Percentiles rank a stretch among this genome's conserved stretches.
phyloP scores from a whole-genome alignment of 2,797 vertebrate species.

The Acipenser transmontanus region DNA sequence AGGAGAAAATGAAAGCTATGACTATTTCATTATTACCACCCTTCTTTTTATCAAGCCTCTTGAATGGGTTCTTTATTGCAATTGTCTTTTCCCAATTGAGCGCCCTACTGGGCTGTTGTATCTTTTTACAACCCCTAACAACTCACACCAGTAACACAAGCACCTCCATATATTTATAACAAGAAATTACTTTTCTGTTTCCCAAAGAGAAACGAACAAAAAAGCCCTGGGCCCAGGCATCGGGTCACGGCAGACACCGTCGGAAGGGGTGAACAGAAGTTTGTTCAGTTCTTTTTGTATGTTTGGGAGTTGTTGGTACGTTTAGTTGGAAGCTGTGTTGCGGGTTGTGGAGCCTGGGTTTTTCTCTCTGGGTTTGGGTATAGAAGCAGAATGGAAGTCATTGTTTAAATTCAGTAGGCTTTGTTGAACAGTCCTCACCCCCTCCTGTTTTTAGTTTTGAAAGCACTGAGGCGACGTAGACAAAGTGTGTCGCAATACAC shows the following conservation, averaged over 20 bases:
- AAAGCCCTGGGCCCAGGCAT: slow-evolving; percentile 44
- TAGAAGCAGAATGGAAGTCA: slow-evolving; percentile 70
- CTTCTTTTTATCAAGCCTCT: slow-evolving; percentile 63
- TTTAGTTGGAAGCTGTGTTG: slow-evolving; percentile 76
- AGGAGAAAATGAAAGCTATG: slow-evolving; percentile 66
- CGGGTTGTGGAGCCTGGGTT: slow-evolving; percentile 66
- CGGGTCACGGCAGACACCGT: slow-evolving; percentile 60
- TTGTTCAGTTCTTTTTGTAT: slow-evolving; percentile 69
- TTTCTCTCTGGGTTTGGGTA: slow-evolving; percentile 69
- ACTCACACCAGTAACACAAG: slow-evolving; percentile 87
- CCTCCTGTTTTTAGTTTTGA: slow-evolving; percentile 79
- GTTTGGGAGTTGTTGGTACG: slow-evolving; percentile 75
- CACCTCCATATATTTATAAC: slow-evolving; percentile 86
- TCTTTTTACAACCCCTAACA: slow-evolving; percentile 88
- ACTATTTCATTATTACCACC: slow-evolving; percentile 76
- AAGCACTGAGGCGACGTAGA: slow-evolving; percentile 71
- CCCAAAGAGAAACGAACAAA: slow-evolving; percentile 46
- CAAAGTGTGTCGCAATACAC: slow-evolving; percentile 83
- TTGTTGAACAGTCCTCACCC: slow-evolving; percentile 73
- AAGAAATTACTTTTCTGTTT: slow-evolving; percentile 81
- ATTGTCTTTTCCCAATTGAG: slow-evolving; percentile 94
- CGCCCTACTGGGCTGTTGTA: slow-evolving; percentile 89
- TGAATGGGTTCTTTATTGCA: slow-evolving; percentile 89
- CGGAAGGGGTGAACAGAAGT: too few species aligned
- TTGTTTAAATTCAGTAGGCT: slow-evolving; percentile 77